Conservation (phyloP, 2,113 vertebrate genomes). For the Blennius ocellaris region DNA sequence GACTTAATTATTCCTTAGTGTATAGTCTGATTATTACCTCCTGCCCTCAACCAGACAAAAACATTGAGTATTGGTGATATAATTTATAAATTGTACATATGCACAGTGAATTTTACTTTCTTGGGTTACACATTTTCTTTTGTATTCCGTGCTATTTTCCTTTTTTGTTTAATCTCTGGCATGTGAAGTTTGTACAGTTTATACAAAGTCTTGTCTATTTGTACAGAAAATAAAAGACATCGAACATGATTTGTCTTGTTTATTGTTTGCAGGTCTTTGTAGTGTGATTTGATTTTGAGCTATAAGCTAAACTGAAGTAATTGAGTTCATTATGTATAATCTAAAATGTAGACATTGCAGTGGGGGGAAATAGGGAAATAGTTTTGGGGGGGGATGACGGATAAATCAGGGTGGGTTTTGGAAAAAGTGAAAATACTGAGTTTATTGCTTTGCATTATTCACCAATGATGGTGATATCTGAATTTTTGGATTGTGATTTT, state of each 20-base stretch:
- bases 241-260: conserved; percentile 18
- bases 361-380: too few species aligned
- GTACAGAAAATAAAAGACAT: conserved; percentile 83
- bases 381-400: too few species aligned
- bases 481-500: too few species aligned
- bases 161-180: conserved; percentile 46
- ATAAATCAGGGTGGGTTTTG: too few species aligned
- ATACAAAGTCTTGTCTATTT: conserved; percentile 74
- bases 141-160: conserved; percentile 28
- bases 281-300: too few species aligned
- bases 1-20: neutral
- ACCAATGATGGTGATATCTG: too few species aligned
- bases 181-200: conserved; percentile 84
- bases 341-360: too few species aligned
- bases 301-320: too few species aligned
- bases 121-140: conserved; percentile 42
- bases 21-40: conserved; percentile 31
- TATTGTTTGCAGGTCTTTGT: neutral
- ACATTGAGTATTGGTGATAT: conserved; percentile 37
- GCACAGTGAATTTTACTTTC: conserved; percentile 49
- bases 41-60: neutral
- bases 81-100: conserved; percentile 80
- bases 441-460: too few species aligned
- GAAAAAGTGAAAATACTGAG: too few species aligned
- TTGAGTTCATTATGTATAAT: too few species aligned